phyloP scores from a whole-genome alignment of 92 coral and sea anemone genomes.

The Palythoa heliodiscus region DNA sequence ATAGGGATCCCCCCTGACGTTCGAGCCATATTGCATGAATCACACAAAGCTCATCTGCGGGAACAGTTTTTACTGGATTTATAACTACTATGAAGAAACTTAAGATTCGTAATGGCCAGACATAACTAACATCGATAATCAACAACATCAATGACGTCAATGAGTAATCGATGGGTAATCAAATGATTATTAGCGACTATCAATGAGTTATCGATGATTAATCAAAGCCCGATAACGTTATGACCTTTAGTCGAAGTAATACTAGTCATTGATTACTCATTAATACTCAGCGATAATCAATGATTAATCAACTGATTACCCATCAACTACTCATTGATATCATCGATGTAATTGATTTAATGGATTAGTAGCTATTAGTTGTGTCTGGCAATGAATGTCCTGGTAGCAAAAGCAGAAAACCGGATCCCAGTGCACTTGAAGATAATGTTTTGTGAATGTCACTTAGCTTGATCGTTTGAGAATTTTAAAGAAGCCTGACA shows the following conservation, averaged over 20 bases:
- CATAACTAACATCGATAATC: slow-evolving; percentile 51
- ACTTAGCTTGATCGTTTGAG: slow-evolving; percentile 46
- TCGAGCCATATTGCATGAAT: slow-evolving; percentile 39
- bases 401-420: slow-evolving; percentile 49
- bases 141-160: slow-evolving; percentile 47
- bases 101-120: slow-evolving; percentile 38
- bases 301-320: neutral
- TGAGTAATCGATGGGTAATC: slow-evolving; percentile 51
- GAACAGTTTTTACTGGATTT: slow-evolving; percentile 8
- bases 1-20: slow-evolving; percentile 58
- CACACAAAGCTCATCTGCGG: slow-evolving; percentile 47
- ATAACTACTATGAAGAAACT: slow-evolving; percentile 3
- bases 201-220: slow-evolving; percentile 40
- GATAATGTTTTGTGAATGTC: slow-evolving; percentile 50
- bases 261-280: slow-evolving; percentile 44
- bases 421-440: slow-evolving; percentile 50
- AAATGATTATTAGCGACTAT: slow-evolving; percentile 50
- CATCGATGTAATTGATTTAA: slow-evolving; percentile 47
- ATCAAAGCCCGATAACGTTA: slow-evolving; percentile 37
- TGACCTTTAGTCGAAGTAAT: slow-evolving; percentile 45
- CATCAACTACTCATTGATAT: slow-evolving; percentile 36
- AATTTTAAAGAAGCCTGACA: slow-evolving; percentile 16
- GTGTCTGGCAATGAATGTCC: slow-evolving; percentile 47
- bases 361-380: slow-evolving; percentile 37
- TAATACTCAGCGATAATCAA: neutral